Evolutionary conservation across 2,888 invertebrate genomes (phyloP).

Genomic region (Caenorhabditis drosophilae): DNA sequence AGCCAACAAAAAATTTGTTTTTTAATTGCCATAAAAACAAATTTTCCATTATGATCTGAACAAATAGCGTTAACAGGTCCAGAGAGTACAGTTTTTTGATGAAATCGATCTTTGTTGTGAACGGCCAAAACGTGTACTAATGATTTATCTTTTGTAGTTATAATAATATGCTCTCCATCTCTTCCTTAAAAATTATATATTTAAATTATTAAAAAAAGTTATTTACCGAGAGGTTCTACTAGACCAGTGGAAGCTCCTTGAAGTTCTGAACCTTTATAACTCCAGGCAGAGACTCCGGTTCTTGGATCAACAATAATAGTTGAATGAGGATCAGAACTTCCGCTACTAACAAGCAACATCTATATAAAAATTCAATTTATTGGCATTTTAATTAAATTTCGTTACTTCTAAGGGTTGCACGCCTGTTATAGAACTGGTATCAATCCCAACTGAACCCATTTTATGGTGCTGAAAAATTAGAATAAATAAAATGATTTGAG

Average conservation of each 20-base stretch:
- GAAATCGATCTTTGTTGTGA: slow-evolving; percentile 46
- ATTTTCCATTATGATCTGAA: slow-evolving; percentile 40
- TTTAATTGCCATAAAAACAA: slow-evolving; percentile 53
- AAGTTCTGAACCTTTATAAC: slow-evolving; percentile 60
- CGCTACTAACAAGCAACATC: slow-evolving; percentile 45
- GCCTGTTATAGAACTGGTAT: slow-evolving; percentile 25
- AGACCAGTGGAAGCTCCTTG: slow-evolving; percentile 50
- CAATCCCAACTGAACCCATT: slow-evolving; percentile 32
- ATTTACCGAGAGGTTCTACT: slow-evolving; percentile 50
- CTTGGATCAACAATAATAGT: slow-evolving; percentile 56
- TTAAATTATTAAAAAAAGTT: not conserved
- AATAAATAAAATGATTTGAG: not conserved
- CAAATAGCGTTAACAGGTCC: slow-evolving; percentile 41
- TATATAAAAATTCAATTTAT: slow-evolving; percentile 9
- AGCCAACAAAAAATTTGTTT: slow-evolving; percentile 57
- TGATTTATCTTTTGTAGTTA: slow-evolving; percentile 51
- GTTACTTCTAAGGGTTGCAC: slow-evolving; percentile 22
- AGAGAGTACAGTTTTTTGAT: slow-evolving; percentile 47
- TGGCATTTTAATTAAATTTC: not conserved
- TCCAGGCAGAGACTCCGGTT: slow-evolving; percentile 58
- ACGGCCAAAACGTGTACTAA: slow-evolving; percentile 51
- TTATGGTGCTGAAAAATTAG: not conserved
- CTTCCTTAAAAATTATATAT: slow-evolving; percentile 28
- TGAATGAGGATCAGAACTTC: slow-evolving; percentile 53
- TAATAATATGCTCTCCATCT: slow-evolving; percentile 45